Conservation (phyloP, 1,140 invertebrate species). For the Neotoxoptera formosana region DNA sequence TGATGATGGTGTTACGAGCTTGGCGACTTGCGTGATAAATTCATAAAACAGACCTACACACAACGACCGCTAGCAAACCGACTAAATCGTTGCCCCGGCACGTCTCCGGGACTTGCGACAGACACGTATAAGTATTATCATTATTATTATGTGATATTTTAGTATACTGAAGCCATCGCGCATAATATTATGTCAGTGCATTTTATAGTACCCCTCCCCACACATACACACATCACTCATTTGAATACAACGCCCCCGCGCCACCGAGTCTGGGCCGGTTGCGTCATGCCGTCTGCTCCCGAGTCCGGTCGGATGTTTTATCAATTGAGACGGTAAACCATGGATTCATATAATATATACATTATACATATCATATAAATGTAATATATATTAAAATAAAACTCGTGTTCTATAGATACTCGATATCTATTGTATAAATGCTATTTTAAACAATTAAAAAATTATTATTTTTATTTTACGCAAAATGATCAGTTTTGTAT, state of each 20-base stretch:
- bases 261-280: background rate
- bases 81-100: slow-evolving; percentile 4
- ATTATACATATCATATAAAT: too few relatives aligned
- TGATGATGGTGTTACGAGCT: background rate
- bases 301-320: background rate
- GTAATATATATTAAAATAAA: too few relatives aligned
- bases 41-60: background rate
- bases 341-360: too few relatives aligned
- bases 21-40: background rate
- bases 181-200: background rate
- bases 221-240: background rate
- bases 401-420: too few relatives aligned
- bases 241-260: background rate
- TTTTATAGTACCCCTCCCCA: background rate
- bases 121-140: background rate
- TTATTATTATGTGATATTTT: slow-evolving; percentile 1
- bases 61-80: background rate
- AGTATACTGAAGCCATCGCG: background rate
- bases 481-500: too few relatives aligned
- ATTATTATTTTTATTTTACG: too few relatives aligned
- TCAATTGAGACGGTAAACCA: background rate
- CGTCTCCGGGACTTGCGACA: background rate
- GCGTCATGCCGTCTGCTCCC: background rate
- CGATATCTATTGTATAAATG: too few relatives aligned
- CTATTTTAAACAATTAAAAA: too few relatives aligned